phyloP scores from a whole-genome alignment of 2,113 vertebrate species.

The Leptodactylus fuscus region DNA sequence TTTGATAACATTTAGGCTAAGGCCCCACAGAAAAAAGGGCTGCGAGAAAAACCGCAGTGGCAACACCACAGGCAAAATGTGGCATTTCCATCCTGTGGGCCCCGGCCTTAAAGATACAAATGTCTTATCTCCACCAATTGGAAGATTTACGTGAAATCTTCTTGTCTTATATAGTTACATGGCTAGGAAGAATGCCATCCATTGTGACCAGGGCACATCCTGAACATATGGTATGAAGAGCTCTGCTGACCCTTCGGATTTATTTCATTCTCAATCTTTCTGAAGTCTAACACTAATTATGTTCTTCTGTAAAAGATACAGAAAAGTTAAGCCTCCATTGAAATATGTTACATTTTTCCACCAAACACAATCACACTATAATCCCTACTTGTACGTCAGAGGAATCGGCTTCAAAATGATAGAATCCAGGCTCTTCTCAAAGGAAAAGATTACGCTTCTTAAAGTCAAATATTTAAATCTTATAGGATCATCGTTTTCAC shows the following conservation, averaged over 20 bases:
- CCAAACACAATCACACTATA: slow-evolving; percentile 31
- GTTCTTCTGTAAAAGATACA: slow-evolving; percentile 28
- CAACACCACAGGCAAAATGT: too few relatives aligned
- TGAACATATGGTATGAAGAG: slow-evolving; percentile 24
- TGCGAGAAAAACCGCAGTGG: too few relatives aligned
- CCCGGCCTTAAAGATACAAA: too few relatives aligned
- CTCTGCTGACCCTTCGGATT: slow-evolving; percentile 31
- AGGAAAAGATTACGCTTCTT: slow-evolving; percentile 42
- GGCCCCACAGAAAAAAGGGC: too few relatives aligned
- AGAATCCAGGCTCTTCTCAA: slow-evolving; percentile 45
- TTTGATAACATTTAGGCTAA: too few relatives aligned
- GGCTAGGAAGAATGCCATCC: neutral
- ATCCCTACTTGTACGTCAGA: slow-evolving; percentile 45
- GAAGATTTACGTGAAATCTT: too few relatives aligned
- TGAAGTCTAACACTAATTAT: slow-evolving; percentile 31
- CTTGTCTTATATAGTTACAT: neutral
- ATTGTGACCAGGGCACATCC: slow-evolving; percentile 23
- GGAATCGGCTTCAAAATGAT: slow-evolving; percentile 42
- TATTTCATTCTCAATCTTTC: slow-evolving; percentile 34
- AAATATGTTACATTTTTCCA: slow-evolving; percentile 51
- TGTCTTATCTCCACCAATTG: too few relatives aligned
- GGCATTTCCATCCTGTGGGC: too few relatives aligned
- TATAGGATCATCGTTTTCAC: slow-evolving; percentile 22
- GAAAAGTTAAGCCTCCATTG: slow-evolving; percentile 13
- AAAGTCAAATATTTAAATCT: slow-evolving; percentile 51